Conservation (phyloP, 1,140 invertebrate genomes). For the Lepidurus arcticus region DNA sequence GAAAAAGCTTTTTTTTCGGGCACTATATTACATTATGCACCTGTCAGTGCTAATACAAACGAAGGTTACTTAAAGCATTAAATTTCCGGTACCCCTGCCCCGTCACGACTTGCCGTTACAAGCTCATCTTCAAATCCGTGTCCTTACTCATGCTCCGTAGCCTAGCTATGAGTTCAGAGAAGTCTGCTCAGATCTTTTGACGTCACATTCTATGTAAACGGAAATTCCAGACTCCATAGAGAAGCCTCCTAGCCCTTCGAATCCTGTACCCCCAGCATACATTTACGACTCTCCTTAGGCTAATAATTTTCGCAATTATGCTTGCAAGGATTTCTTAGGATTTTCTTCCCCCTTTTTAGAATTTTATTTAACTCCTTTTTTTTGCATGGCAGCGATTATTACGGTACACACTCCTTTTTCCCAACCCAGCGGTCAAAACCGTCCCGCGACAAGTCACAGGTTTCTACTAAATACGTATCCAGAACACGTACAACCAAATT, state of each 20-base stretch:
- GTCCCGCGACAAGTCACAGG: background rate
- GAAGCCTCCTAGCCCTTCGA: background rate
- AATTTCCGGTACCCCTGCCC: background rate
- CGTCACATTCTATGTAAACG: background rate
- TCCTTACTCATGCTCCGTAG: background rate
- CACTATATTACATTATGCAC: background rate
- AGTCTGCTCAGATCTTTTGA: slow-evolving; percentile 12
- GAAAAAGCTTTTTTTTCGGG: background rate
- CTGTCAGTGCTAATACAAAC: slow-evolving; percentile 3
- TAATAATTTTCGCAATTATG: background rate
- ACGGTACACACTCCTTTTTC: background rate
- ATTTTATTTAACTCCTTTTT: background rate
- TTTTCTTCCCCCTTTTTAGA: background rate
- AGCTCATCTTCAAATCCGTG: slow-evolving; percentile 6
- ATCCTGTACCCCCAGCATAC: background rate
- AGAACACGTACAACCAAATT: background rate
- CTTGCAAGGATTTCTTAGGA: background rate
- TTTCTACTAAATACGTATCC: no score
- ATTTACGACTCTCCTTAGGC: background rate
- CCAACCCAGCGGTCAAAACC: background rate
- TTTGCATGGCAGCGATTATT: no score
- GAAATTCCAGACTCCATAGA: background rate
- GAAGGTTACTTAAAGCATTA: background rate
- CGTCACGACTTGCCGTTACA: slow-evolving; percentile 16
- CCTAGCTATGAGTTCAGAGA: slow-evolving; percentile 6